A percentile compares a stretch with the other conserved stretches of the same genome.
These are phyloP conservation scores for Onthophagus taurus DNA, from an alignment of 1,140 invertebrate genomes.

Conservation along the genomic window DNA sequence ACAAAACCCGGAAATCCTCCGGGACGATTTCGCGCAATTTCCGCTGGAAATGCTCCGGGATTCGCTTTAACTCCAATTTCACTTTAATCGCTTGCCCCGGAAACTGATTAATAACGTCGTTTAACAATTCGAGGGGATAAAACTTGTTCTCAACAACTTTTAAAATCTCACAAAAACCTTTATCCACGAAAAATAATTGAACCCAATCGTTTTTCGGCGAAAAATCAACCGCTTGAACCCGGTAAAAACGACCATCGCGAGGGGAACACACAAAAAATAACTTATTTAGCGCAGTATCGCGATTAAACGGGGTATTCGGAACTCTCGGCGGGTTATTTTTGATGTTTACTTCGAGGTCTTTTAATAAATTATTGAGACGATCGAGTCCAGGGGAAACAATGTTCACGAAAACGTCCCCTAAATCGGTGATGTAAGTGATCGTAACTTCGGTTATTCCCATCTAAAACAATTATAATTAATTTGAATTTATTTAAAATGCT, in stretches of 20 bases:
- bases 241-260: constrained; percentile 32
- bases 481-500: background rate
- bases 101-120: constrained; percentile 32
- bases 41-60: constrained; percentile 39
- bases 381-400: constrained; percentile 35
- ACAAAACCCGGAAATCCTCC: constrained; percentile 36
- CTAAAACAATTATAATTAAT: background rate
- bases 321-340: constrained; percentile 15
- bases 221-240: constrained; percentile 31
- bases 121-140: constrained; percentile 34
- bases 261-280: constrained; percentile 37
- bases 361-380: constrained; percentile 29
- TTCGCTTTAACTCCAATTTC: constrained; percentile 36
- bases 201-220: constrained; percentile 23
- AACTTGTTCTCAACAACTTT: constrained; percentile 27
- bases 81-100: constrained; percentile 43
- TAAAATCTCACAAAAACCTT: constrained; percentile 36
- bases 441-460: constrained; percentile 10
- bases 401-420: constrained; percentile 40
- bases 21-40: constrained; percentile 41
- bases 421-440: constrained; percentile 39
- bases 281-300: constrained; percentile 19
- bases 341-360: constrained; percentile 25
- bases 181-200: constrained; percentile 39
- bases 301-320: constrained; percentile 16